Conservation (phyloP, 2,113 vertebrate species). For the Stegastes partitus region DNA sequence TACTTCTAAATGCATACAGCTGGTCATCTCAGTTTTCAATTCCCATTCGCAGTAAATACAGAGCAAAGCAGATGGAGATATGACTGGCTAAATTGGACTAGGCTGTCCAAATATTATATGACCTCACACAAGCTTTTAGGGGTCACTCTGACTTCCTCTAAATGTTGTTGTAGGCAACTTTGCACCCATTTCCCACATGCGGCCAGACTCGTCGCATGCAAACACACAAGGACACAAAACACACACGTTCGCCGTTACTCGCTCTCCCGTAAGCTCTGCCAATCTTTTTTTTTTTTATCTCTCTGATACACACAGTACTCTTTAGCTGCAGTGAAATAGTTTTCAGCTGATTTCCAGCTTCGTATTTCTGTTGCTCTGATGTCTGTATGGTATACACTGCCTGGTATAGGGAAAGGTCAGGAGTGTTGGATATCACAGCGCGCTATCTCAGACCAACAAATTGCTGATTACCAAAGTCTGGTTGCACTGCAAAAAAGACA, state of each 20-base stretch:
- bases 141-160: conserved; percentile 69
- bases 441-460: conserved; percentile 58
- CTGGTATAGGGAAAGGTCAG: conserved; percentile 65
- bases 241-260: conserved; percentile 35
- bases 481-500: conserved; percentile 33
- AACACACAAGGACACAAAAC: conserved; percentile 53
- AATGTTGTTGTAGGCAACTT: conserved; percentile 67
- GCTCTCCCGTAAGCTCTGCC: conserved; percentile 38
- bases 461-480: conserved; percentile 52
- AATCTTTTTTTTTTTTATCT: conserved; percentile 65
- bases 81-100: conserved; percentile 74
- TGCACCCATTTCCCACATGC: conserved; percentile 42
- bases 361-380: conserved; percentile 49
- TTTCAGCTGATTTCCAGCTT: conserved; percentile 66
- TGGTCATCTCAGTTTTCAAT: conserved; percentile 75
- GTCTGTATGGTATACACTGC: conserved; percentile 41
- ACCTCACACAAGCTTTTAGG: conserved; percentile 75
- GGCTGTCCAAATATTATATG: conserved; percentile 79
- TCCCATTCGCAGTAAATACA: conserved; percentile 73
- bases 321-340: conserved; percentile 67
- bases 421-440: conserved; percentile 51
- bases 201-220: conserved; percentile 31
- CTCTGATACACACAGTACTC: conserved; percentile 34
- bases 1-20: conserved; percentile 78
- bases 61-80: conserved; percentile 78